Percentiles rank a stretch among this genome's conserved stretches.
Conservation (phyloP, 2,888 invertebrate species). For the Cryptophagus acutangulus region DNA sequence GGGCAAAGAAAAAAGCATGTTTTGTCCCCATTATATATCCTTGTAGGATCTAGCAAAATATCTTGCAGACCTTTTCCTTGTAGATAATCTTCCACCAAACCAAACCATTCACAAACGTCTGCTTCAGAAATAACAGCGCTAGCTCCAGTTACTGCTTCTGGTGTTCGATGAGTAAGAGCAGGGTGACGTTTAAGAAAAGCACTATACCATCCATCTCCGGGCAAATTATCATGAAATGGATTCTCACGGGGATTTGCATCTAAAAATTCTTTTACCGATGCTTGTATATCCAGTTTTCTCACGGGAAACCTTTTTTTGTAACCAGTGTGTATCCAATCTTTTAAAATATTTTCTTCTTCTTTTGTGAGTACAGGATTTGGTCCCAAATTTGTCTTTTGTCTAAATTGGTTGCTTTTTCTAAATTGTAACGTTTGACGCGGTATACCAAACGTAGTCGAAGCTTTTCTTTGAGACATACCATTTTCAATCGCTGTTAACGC, state of each 20-base stretch:
- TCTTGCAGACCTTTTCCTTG: too few species aligned
- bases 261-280: slow-evolving; percentile 13
- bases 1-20: slow-evolving; percentile 10
- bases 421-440: slow-evolving; percentile 12
- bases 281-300: slow-evolving; percentile 9
- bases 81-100: too few species aligned
- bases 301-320: slow-evolving; percentile 11
- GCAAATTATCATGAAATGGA: slow-evolving; percentile 6
- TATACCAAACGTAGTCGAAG: slow-evolving; percentile 15
- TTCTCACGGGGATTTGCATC: too few species aligned
- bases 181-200: slow-evolving; percentile 15
- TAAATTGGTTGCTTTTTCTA: slow-evolving; percentile 9
- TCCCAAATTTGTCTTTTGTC: slow-evolving; percentile 9
- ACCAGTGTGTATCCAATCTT: slow-evolving; percentile 17
- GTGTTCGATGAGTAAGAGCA: too few species aligned
- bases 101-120: slow-evolving; percentile 25
- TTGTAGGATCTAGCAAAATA: too few species aligned
- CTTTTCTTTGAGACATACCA: slow-evolving; percentile 19
- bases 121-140: slow-evolving; percentile 26
- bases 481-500: slow-evolving; percentile 18
- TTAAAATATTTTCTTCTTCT: slow-evolving; percentile 17
- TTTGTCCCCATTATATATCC: too few species aligned
- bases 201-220: neutral
- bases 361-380: slow-evolving; percentile 17
- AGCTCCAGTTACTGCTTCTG: slow-evolving; percentile 24